Evolutionary conservation across 2,888 invertebrate genomes (phyloP).

Genomic region (Drosophila anceps): DNA sequence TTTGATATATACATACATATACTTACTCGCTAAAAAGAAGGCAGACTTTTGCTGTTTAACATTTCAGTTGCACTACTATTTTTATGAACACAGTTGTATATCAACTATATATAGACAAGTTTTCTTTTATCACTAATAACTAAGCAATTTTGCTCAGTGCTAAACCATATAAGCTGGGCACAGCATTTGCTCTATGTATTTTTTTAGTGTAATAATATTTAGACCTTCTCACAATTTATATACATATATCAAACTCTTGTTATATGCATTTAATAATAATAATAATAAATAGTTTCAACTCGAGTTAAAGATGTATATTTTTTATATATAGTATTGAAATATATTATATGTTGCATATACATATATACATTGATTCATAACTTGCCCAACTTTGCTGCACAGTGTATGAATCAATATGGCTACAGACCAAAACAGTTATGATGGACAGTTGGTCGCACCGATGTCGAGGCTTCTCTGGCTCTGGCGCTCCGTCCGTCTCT

Average conservation of each 20-base stretch:
- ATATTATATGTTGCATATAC: neutral
- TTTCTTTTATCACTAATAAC: neutral
- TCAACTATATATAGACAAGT: neutral
- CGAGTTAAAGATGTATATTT: too few relatives aligned
- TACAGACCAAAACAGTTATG: constrained; percentile 28
- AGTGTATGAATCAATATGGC: constrained; percentile 51
- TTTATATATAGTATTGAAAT: neutral
- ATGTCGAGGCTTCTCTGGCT: constrained; percentile 2
- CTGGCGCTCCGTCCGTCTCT: constrained; percentile 4
- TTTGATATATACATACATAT: too few relatives aligned
- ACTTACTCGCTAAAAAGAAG: too few relatives aligned
- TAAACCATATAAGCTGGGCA: neutral
- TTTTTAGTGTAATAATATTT: neutral
- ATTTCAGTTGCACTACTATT: neutral
- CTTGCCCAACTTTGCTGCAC: neutral
- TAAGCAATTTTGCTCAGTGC: neutral
- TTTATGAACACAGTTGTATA: neutral
- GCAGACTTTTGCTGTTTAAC: too few relatives aligned
- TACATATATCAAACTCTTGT: too few relatives aligned
- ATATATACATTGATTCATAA: too few relatives aligned
- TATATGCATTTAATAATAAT: neutral
- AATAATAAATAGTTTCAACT: neutral
- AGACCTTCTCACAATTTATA: neutral
- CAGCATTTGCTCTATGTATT: neutral
- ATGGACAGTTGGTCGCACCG: constrained; percentile 11